Evolutionary conservation across 2,888 invertebrate species (phyloP).

Genomic region (Liposcelis brunnea): DNA sequence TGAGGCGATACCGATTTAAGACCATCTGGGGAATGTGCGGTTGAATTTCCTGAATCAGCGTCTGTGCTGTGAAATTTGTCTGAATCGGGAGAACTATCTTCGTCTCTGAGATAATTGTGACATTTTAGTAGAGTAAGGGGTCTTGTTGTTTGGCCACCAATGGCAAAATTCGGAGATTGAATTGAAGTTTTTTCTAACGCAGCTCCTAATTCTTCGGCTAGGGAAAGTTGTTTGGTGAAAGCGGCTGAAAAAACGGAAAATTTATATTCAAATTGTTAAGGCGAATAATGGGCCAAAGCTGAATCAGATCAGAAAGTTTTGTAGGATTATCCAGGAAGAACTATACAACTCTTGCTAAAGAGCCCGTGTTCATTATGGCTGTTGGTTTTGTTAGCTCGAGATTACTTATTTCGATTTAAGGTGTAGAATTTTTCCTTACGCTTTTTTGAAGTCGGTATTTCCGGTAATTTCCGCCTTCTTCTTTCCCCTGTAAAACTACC

Average conservation of each 20-base stretch:
- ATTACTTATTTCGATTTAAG: too few species aligned
- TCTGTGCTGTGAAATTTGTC: slow-evolving; percentile 57
- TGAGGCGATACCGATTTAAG: slow-evolving; percentile 72
- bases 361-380: too few species aligned
- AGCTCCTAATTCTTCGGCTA: slow-evolving; percentile 19
- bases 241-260: slow-evolving; percentile 34
- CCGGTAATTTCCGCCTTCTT: slow-evolving; percentile 66
- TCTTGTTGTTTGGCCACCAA: slow-evolving; percentile 16
- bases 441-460: slow-evolving; percentile 79
- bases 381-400: too few species aligned
- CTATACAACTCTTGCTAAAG: too few species aligned
- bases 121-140: slow-evolving; percentile 55
- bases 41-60: slow-evolving; percentile 80
- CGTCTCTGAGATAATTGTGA: slow-evolving; percentile 49
- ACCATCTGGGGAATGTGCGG: slow-evolving; percentile 79
- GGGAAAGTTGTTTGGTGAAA: slow-evolving; percentile 15
- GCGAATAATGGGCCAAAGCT: slow-evolving; percentile 10
- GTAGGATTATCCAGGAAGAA: too few species aligned
- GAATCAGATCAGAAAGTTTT: slow-evolving; percentile 6
- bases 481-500: slow-evolving; percentile 31
- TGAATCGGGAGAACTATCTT: slow-evolving; percentile 74
- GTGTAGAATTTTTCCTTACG: slow-evolving; percentile 34
- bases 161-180: slow-evolving; percentile 15
- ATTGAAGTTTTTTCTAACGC: slow-evolving; percentile 20
- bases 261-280: slow-evolving; percentile 10